Evolutionary conservation across 2,113 vertebrate genomes (phyloP), one percentile per base, ranked within the genome.

Genomic region (Leptosomus discolor): DNA sequence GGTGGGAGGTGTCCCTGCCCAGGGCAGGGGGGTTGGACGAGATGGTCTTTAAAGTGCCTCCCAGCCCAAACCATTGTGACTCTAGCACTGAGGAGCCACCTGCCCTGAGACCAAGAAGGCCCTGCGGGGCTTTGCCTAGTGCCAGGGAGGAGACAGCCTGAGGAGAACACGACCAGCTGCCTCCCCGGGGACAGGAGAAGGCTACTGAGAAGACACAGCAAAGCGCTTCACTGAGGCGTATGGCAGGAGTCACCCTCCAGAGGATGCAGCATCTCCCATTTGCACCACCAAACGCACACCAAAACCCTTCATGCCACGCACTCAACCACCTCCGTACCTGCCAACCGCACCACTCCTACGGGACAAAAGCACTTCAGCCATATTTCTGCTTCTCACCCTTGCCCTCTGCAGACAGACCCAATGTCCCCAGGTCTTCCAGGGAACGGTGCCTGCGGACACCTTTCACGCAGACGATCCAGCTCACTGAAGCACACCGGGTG

Each of bases 381-480:
- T 3, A 63, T 18, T 43, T 23, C 22, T 18, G 57, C 36, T 65
- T 53, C 73, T 26, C 57, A 19, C 12, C 68, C 51, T 45, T 20
- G 43, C 29, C 37, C 37, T 53, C 43, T n/a, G 45, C 43, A 39
- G 45, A 21, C 58, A 57, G 51, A 73, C 2, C 19, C 36, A 4
- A 17, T 1, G 15, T n/a, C 37, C 29, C 12, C 51, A 4, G 1
- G 12, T 32, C 50, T 43, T 23, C 65, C 50, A 43, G 15, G 34
- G 32, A 63, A 36, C 18, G 17, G 9, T 15, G 17, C 39, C 71
- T 37, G 32, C 63, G 50, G 27, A 37, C 23, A 16, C 65, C 65
- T 14, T 50, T 11, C 37, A 8, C 0, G 2, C 22, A 12, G 60
- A 18, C 0, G 10, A 43, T 4, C 36, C 69, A 29, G 45, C 21